Base-by-base conservation (phyloP, 2,113 vertebrate species). In the Hippolais icterina region DNA sequence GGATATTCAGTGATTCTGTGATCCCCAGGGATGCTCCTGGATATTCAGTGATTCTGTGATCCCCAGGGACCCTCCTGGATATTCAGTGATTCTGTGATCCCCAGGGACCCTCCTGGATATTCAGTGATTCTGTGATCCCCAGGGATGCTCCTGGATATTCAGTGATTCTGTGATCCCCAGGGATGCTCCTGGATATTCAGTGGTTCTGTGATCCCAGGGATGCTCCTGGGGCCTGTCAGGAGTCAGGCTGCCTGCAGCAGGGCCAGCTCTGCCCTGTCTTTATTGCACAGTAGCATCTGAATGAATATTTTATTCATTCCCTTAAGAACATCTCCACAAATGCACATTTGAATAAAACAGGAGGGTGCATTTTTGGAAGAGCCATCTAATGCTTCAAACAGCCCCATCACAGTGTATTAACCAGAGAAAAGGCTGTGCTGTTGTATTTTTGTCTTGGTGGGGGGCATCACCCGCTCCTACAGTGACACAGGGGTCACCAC, bases 331-430 rank as follows among this genome's bases (percentile, higher is more conserved):
- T 76, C 81, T 84, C 78, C 74, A 85, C 69, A 85, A 95, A 93
- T 35, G 81, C 84, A 82, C 23, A 2, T 21, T 60, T 89, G 47
- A 94, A 95, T 97, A 95, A 95, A 97, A 84, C 87, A 97, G 68
- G 90, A 95, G 78, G 74, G 78, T 2, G 12, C 16, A 2, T 44
- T 76, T 93, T 88, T 79, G 70, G 86, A 88, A 79, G 83, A 86
- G 63, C 63, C 44, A 18, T 49, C 63, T 77, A 74, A 64, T 44
- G 87, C 71, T 89, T 61, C 71, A 16, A 56, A 41, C 49, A 70
- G 71, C 46, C 71, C 80, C 68, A 69, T 80, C 59, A 60, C 12
- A 52, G 57, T 17, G 74, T 37, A 72, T 76, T 64, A 96, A 69
- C 31, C 63, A 52, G 76, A 91, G 57, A 46, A 85, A 85, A 76